Percentiles rank a stretch among this genome's conserved stretches.
These are phyloP conservation scores for Odobenus rosmarus DNA, from an alignment of 2,113 vertebrate species.

Conservation along the genomic window DNA sequence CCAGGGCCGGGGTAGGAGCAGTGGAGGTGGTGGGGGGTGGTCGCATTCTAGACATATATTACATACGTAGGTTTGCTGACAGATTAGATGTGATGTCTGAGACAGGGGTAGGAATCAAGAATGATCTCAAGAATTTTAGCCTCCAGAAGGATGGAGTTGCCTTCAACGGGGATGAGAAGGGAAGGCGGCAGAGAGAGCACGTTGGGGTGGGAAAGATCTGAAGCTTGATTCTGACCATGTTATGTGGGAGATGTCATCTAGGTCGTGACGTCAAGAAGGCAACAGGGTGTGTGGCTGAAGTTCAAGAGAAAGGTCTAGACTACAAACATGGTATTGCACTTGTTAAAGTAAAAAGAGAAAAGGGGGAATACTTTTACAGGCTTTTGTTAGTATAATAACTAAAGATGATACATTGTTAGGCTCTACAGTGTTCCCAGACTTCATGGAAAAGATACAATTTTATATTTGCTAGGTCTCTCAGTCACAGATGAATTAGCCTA, in stretches of 20 bases:
- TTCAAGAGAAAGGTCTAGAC: constrained; percentile 8
- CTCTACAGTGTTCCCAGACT: not conserved
- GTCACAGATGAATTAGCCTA: not conserved
- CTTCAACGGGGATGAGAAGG: not conserved
- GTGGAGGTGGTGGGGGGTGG: not conserved
- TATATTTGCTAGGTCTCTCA: not conserved
- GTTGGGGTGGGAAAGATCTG: not conserved
- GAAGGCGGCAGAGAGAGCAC: not conserved
- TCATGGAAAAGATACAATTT: not conserved
- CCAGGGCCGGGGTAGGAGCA: not conserved
- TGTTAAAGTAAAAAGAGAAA: not conserved
- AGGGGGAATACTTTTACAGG: not conserved
- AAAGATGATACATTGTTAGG: not conserved
- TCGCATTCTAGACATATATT: not conserved
- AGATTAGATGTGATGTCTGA: not conserved
- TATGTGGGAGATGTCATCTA: not conserved
- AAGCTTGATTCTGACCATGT: not conserved
- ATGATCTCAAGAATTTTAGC: not conserved
- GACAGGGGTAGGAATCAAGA: not conserved
- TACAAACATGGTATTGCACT: not conserved
- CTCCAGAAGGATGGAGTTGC: not conserved
- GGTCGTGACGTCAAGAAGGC: not conserved
- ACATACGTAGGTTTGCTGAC: not conserved
- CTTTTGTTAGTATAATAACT: not conserved
- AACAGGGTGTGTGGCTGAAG: not conserved